These are phyloP conservation scores for Parnassius mnemosyne DNA, from an alignment of 2,888 invertebrate species.

Conservation along the genomic window DNA sequence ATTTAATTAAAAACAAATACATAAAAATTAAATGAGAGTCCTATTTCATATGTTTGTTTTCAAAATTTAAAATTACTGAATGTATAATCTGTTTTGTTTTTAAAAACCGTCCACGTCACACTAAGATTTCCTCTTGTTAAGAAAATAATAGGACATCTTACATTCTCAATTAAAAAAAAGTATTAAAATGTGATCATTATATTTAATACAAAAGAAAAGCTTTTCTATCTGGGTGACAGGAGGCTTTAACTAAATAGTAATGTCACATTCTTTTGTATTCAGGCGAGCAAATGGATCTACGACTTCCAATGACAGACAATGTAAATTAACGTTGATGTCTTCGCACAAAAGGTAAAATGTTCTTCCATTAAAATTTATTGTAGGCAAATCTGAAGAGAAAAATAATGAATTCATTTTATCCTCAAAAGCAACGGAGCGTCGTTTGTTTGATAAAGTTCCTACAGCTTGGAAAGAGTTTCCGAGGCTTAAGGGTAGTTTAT, in stretches of 20 bases:
- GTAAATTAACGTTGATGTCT: constrained; percentile 1
- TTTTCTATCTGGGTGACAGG: too few species aligned
- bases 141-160: too few species aligned
- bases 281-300: background rate
- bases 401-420: background rate
- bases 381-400: background rate
- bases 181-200: too few species aligned
- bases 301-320: background rate
- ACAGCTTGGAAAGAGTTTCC: constrained; percentile 6
- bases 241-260: background rate
- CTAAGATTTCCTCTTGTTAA: too few species aligned
- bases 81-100: too few species aligned
- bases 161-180: too few species aligned
- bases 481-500: background rate
- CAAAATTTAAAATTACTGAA: too few species aligned
- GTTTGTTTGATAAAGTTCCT: constrained; percentile 5
- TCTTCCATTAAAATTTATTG: constrained; percentile 21
- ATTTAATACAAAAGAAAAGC: too few species aligned
- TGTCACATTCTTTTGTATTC: background rate
- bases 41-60: too few species aligned
- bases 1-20: too few species aligned
- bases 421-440: constrained; percentile 1
- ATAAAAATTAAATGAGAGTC: too few species aligned
- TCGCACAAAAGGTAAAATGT: background rate
- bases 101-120: too few species aligned